Evolutionary conservation across 2,888 invertebrate genomes (phyloP).

Genomic region (Syrista parreyssii): DNA sequence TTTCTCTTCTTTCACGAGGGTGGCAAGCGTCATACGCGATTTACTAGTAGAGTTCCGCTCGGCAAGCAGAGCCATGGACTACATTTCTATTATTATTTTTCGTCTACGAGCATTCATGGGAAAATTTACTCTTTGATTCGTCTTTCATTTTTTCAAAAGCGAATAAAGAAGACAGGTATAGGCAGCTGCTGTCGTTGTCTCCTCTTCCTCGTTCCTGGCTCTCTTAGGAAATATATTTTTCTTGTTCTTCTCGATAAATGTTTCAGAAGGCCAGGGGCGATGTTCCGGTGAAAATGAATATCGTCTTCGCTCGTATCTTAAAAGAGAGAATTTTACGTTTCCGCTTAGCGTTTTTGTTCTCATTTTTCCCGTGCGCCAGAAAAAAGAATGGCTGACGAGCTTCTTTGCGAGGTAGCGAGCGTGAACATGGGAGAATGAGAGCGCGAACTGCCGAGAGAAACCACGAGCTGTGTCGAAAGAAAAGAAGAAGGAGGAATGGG

Average conservation of each 20-base stretch:
- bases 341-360: slow-evolving; percentile 3
- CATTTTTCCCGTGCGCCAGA: neutral
- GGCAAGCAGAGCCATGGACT: neutral
- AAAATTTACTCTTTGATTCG: neutral
- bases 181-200: neutral
- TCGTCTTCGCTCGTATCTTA: slow-evolving; percentile 3
- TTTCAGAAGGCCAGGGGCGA: neutral
- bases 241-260: neutral
- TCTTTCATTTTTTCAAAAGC: neutral
- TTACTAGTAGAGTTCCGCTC: neutral
- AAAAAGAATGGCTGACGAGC: neutral
- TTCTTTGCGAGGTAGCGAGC: neutral
- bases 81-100: neutral
- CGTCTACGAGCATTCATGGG: neutral
- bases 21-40: neutral
- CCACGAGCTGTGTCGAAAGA: neutral
- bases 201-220: neutral
- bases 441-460: neutral
- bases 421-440: neutral
- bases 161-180: neutral
- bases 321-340: neutral
- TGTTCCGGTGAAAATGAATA: slow-evolving; percentile 17
- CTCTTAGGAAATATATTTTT: neutral
- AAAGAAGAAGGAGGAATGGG: neutral
- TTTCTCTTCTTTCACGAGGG: slow-evolving; percentile 16